Base-by-base conservation (phyloP, 2,888 invertebrate genomes). In the Morinoia aosen region DNA sequence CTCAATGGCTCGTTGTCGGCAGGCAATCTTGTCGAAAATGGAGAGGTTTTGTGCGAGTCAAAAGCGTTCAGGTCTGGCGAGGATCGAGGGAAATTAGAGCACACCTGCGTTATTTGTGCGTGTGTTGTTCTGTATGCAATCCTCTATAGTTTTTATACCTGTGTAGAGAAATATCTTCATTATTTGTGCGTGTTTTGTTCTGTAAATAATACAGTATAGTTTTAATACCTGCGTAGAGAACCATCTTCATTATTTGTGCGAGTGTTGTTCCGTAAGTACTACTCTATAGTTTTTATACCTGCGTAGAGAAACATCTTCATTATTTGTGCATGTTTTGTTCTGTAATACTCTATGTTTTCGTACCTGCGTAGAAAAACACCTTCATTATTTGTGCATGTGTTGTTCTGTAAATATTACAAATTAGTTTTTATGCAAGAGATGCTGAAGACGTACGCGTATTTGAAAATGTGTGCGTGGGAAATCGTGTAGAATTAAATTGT, bases 1-100 rank as follows among this genome's bases (percentile, higher is more conserved):
- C 76, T 76, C 76, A 76, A 76, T 76, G 76, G 76, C 76, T 76
- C 76, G 76, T 76, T 76, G 76, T 76, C 76, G 76, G 76, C 76
- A 10, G 76, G 76, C 33, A 33, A 76, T 76, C 76, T 76, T 33
- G 76, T 16, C 76, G 76, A 76, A 76, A 76, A 76, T 76, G 16
- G 76, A 76, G 76, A 16, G 19, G 25, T 76, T 76, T 76, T 76
- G 76, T 16, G 33, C 8, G 76, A 76, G 76, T 76, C 76, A 76
- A 76, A 76, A 76, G 76, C 25, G 76, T 76, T 76, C 14, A 76
- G 76, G 33, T 76, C 76, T 33, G 25, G 76, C 16, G 12, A 12
- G 76, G 25, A 19, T 25, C 2, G 61, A 19, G 61, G 25, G 8
- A 19, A 76, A 76, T 76, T 76, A 76, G 33, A 76, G 25, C 8